phyloP scores from a whole-genome alignment of 1,140 invertebrate species.

The Apis laboriosa region DNA sequence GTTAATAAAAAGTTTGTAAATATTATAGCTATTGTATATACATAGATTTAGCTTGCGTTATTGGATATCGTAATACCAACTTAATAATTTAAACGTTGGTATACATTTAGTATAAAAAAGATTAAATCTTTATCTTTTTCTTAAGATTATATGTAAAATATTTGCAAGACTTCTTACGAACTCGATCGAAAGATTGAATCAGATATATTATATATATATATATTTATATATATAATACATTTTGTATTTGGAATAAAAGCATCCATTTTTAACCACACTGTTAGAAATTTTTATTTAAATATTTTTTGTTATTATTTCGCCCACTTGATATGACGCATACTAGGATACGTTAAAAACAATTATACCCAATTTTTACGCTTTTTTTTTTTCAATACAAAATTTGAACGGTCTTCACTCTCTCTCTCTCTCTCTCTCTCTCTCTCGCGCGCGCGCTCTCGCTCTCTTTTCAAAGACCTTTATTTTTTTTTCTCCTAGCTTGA shows the following conservation, averaged over 20 bases:
- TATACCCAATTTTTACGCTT: conserved; percentile 7
- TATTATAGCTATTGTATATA: conserved; percentile 54
- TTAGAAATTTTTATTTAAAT: conserved; percentile 44
- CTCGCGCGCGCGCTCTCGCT: background rate
- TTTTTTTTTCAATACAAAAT: background rate
- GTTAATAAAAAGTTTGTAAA: conserved; percentile 59
- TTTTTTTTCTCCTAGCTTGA: conserved; percentile 68
- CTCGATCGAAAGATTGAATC: background rate
- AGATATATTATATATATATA: background rate
- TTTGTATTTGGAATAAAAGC: conserved; percentile 57
- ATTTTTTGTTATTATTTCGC: conserved; percentile 26
- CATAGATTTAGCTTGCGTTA: conserved; percentile 45
- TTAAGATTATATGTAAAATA: background rate
- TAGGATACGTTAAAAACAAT: conserved; percentile 23
- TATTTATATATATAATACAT: conserved; percentile 23
- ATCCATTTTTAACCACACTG: conserved; percentile 51
- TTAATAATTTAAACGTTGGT: conserved; percentile 41
- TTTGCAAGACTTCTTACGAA: background rate
- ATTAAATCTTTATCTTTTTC: conserved; percentile 1
- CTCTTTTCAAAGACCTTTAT: conserved; percentile 53
- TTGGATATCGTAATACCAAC: conserved; percentile 16
- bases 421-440: background rate
- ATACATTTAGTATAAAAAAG: background rate
- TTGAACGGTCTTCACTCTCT: background rate
- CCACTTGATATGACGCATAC: conserved; percentile 31